Evolutionary conservation across 2,797 vertebrate species (phyloP).

Genomic region (Fistularia tabacaria): DNA sequence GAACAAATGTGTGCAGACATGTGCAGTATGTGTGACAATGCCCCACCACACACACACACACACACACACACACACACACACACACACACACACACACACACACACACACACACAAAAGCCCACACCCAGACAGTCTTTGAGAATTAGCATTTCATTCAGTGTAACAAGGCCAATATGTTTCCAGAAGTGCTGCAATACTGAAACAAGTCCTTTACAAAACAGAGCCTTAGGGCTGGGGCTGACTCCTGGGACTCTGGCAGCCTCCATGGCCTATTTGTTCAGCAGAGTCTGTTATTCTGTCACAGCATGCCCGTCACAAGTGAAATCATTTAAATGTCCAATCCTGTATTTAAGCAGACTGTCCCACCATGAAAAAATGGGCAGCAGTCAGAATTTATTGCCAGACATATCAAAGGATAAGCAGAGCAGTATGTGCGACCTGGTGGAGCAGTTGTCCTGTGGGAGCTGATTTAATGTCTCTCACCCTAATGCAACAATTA

Average conservation of each 20-base stretch:
- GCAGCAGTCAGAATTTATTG: conserved; percentile 67
- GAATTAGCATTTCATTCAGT: conserved; percentile 80
- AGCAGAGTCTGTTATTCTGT: conserved; percentile 78
- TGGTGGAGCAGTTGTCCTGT: conserved; percentile 68
- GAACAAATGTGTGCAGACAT: conserved; percentile 12
- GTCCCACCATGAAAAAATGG: conserved; percentile 75
- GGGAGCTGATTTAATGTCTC: conserved; percentile 71
- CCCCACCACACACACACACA: conserved; percentile 7
- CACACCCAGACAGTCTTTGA: conserved; percentile 53
- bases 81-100: not conserved
- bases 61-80: not conserved
- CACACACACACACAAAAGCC: conserved; percentile 52
- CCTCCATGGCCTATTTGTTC: conserved; percentile 79
- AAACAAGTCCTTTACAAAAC: conserved; percentile 78
- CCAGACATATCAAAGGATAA: conserved; percentile 66
- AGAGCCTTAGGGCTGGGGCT: conserved; percentile 70
- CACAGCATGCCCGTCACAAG: conserved; percentile 78
- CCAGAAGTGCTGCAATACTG: conserved; percentile 78
- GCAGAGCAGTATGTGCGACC: conserved; percentile 62
- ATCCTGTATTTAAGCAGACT: conserved; percentile 80
- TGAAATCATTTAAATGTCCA: conserved; percentile 79
- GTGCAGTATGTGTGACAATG: conserved; percentile 43
- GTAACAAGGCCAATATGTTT: conserved; percentile 82
- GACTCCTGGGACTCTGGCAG: conserved; percentile 72
- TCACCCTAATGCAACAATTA: conserved; percentile 66